Evolutionary conservation across 2,797 vertebrate genomes (phyloP), one percentile per base, ranked within the genome.

Genomic region (Rhinogobio ventralis): DNA sequence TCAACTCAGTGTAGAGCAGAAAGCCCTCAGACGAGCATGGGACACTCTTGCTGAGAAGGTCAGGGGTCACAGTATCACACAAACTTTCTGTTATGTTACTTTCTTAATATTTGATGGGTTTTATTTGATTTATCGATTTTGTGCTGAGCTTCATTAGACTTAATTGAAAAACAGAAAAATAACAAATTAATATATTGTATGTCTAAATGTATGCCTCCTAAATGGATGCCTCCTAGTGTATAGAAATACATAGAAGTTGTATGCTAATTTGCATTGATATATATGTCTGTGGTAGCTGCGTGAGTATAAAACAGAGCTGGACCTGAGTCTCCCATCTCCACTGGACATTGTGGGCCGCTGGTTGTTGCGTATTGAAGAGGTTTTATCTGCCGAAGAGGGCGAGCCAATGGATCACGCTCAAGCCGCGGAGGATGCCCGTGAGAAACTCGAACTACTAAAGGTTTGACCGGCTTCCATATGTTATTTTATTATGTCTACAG

Each of bases 371-470:
- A 81, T 95, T 0, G 97, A 99, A 89, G 89, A 75, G 13, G 91
- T 94, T 51, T 91, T 96, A 86, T 86, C 90, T 0, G 95, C 96
- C 73, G 95, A 94, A 74, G 91, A 95, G 72, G 92, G 93, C 0
- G 90, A 96, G 77, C 90, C 92, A 0, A 93, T 93, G 85, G 94
- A 96, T 86, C 96, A 95, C 0, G 90, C 90, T 62, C 91, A 91
- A 86, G 94, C 95, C 6, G 93, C 94, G 3, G 89, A 94, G 81
- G 91, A 91, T 23, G 94, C 96, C 57, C 91, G 92, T 46, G 95
- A 96, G 89, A 96, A 95, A 87, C 94, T 95, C 60, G 90, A 95
- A 60, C 90, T 93, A 77, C 95, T 97, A 85, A 97, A 96, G 95
- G 98, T 99, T 88, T 85, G 20, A 42, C 28, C 28, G 15, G 17